phyloP scores from a whole-genome alignment of 2,888 invertebrate species.

The Schizotus pectinicornis region DNA sequence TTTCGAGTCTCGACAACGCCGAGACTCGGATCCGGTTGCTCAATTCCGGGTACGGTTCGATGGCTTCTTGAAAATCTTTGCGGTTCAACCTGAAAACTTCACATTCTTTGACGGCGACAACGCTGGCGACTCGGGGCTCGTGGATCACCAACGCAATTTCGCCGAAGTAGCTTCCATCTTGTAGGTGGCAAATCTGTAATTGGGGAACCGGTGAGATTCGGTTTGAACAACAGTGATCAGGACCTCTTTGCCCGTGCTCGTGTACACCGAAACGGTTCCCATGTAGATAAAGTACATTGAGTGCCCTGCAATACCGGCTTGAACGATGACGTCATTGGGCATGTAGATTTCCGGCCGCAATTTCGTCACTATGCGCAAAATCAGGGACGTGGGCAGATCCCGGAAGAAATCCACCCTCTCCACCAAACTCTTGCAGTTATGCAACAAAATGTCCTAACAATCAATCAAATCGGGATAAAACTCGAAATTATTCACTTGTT shows the following conservation, averaged over 20 bases:
- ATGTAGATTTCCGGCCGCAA: conserved; percentile 54
- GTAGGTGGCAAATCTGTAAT: conserved; percentile 57
- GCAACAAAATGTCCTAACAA: conserved; percentile 51
- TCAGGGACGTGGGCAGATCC: conserved; percentile 48
- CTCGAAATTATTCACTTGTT: no score
- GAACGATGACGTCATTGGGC: conserved; percentile 55
- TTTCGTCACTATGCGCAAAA: conserved; percentile 46
- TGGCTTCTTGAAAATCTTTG: conserved; percentile 52
- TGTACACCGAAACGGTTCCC: conserved; percentile 59
- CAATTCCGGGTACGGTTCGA: conserved; percentile 54
- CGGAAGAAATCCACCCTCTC: conserved; percentile 54
- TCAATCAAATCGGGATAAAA: no score
- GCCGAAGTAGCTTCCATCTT: conserved; percentile 60
- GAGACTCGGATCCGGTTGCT: conserved; percentile 46
- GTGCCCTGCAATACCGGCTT: conserved; percentile 51
- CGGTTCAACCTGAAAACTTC: conserved; percentile 55
- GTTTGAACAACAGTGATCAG: no score
- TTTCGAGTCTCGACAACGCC: conserved; percentile 10
- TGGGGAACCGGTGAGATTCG: not conserved
- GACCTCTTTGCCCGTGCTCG: conserved; percentile 55
- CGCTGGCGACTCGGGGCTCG: conserved; percentile 53
- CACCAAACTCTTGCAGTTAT: conserved; percentile 52
- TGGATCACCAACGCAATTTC: conserved; percentile 58
- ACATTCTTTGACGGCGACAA: conserved; percentile 58
- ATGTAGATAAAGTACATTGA: conserved; percentile 56